Conservation (phyloP, 2,888 invertebrate genomes). For the Oxystoma pomonae region DNA sequence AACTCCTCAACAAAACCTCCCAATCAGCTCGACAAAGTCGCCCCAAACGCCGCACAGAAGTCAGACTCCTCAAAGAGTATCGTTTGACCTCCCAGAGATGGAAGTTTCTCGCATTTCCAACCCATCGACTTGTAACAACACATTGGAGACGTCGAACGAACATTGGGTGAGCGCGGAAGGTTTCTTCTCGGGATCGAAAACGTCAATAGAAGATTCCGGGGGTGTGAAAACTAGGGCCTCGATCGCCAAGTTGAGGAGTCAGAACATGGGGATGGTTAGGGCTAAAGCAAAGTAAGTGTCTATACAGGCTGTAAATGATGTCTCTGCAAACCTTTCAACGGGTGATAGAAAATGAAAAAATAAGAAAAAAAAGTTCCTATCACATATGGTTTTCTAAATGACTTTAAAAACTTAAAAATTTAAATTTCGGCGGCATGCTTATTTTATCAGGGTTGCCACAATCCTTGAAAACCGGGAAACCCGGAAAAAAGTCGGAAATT, state of each 20-base stretch:
- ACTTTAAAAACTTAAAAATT: no score
- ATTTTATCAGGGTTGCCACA: no score
- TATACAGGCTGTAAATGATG: no score
- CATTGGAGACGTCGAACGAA: constrained; percentile 31
- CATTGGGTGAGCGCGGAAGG: constrained; percentile 47
- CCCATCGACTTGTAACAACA: constrained; percentile 7
- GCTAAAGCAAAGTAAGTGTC: constrained; percentile 61
- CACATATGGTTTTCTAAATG: no score
- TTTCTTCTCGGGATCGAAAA: constrained; percentile 48
- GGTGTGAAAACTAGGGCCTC: constrained; percentile 64
- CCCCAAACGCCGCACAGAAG: background rate
- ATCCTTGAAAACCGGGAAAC: no score
- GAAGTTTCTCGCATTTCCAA: background rate
- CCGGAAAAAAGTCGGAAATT: no score
- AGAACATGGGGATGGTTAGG: constrained; percentile 77
- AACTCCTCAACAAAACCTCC: background rate
- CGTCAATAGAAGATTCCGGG: constrained; percentile 45
- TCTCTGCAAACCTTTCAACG: no score
- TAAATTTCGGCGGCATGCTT: no score
- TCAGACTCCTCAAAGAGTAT: background rate
- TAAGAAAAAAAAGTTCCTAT: no score
- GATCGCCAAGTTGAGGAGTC: constrained; percentile 64
- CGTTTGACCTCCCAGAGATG: background rate
- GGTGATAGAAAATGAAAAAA: no score
- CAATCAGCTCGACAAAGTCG: background rate